A percentile compares a stretch with the other conserved stretches of the same genome.
Evolutionary conservation across 2,888 invertebrate genomes (phyloP).

Genomic region (Camponotus fellah): DNA sequence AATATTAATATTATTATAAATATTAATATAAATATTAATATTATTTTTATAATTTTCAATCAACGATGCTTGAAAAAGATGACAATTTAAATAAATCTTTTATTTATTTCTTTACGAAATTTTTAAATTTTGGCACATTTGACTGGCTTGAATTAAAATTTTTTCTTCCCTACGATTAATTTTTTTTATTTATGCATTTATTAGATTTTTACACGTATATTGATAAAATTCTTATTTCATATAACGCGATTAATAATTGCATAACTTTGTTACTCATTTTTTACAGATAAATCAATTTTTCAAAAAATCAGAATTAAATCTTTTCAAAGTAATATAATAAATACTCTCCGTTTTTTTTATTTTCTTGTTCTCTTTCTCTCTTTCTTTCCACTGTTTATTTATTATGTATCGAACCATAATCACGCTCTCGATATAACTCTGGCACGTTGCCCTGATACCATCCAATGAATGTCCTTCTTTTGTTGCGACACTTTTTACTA

Average conservation of each 20-base stretch:
- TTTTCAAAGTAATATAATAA: background rate
- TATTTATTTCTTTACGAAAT: background rate
- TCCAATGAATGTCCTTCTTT: conserved; percentile 40
- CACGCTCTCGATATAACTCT: conserved; percentile 44
- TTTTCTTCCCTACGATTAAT: background rate
- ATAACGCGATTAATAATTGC: background rate
- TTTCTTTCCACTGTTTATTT: conserved; percentile 25
- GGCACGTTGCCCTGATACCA: conserved; percentile 50
- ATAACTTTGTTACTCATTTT: background rate
- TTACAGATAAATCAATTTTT: background rate
- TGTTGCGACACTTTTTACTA: conserved; percentile 19
- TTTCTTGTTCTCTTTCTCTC: background rate
- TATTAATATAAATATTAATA: no score
- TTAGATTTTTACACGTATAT: background rate
- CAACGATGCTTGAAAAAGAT: background rate
- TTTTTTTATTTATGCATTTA: background rate
- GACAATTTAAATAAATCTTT: background rate
- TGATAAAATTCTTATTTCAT: background rate
- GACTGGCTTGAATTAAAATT: background rate
- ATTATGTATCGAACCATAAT: conserved; percentile 58
- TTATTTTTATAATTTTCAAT: background rate
- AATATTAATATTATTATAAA: no score
- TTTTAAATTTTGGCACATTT: background rate
- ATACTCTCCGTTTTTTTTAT: background rate
- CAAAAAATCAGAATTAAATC: background rate